Conservation (phyloP, 2,797 vertebrate species). For the Scolopax rusticola region DNA sequence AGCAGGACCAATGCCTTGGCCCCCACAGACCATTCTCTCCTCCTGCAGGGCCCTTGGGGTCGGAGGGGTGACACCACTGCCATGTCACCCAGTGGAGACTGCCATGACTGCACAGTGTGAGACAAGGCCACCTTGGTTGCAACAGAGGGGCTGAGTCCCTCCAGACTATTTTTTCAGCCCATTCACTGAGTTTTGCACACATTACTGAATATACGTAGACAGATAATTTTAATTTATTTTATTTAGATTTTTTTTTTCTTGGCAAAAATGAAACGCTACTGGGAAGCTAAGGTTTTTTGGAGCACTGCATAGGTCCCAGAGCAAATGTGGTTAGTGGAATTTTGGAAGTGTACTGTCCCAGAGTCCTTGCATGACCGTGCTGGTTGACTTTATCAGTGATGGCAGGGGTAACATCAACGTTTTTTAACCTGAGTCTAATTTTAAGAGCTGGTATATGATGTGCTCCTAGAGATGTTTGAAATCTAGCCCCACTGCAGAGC, state of each 20-base stretch:
- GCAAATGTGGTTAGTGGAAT: neutral
- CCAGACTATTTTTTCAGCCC: neutral
- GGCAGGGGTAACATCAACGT: neutral
- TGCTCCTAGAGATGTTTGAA: constrained; percentile 34
- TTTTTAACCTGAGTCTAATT: neutral
- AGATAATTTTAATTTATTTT: neutral
- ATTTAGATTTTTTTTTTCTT: neutral
- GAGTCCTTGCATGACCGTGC: neutral
- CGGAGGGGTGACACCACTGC: neutral
- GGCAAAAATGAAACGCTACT: neutral
- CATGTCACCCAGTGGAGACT: accelerated
- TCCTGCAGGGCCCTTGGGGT: neutral
- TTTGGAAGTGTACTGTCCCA: neutral
- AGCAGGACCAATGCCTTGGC: neutral
- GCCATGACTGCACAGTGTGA: neutral
- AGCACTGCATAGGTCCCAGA: neutral
- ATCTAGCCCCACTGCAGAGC: constrained; percentile 3
- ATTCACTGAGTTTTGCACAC: neutral
- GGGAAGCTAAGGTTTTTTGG: neutral
- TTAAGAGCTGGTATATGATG: constrained; percentile 5
- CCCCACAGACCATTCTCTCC: accelerated
- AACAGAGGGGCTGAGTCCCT: neutral
- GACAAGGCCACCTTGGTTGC: neutral
- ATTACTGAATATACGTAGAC: accelerated
- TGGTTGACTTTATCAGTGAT: neutral